Evolutionary conservation across 2,113 vertebrate genomes (phyloP), one percentile per base, ranked within the genome.

Genomic region (Rissa tridactyla): DNA sequence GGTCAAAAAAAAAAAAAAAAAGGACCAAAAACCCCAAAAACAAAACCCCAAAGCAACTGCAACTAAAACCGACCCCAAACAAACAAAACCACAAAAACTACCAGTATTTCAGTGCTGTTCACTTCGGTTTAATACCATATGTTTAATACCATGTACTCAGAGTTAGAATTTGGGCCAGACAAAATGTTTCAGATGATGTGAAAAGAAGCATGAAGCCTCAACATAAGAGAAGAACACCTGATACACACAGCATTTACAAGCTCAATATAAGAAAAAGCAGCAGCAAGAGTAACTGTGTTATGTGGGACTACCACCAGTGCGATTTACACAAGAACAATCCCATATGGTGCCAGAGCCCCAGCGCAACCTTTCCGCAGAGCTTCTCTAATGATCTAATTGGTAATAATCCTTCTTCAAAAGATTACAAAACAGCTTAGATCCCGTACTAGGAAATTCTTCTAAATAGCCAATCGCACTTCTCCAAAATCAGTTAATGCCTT

Each of bases 281-380:
- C 27, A 65, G 54, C 15, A 51, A 14, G 87, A 72, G 38, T 10
- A 75, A 22, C 26, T 17, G 19, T 15, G 6, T 64, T 73, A 58
- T 13, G 15, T 15, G 13, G 32, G 42, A 86, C 57, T 72, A 40
- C 57, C 34, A 52, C 15, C 52, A 64, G 15, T 3, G 38, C 19
- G 64, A 65, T 0, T 0, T 51, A 60, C 5, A 1, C 19, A 64
- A 81, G 10, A 73, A 40, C 25, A 64, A 73, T 30, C 22, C 44
- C 4, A 2, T 20, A 7, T 32, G 8, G 6, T 57, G 17, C 23
- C 65, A 84, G 16, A 65, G 54, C 30, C 30, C 27, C 51, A 94
- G 12, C 2, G 2, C 15, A 80, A 46, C 17, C 20, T 73, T 44
- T 84, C 36, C 62, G 68, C 87, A n/a, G 44, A 76, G 68, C 29